Base-by-base conservation (phyloP, 1,140 invertebrate species). In the Nebria ingens region DNA sequence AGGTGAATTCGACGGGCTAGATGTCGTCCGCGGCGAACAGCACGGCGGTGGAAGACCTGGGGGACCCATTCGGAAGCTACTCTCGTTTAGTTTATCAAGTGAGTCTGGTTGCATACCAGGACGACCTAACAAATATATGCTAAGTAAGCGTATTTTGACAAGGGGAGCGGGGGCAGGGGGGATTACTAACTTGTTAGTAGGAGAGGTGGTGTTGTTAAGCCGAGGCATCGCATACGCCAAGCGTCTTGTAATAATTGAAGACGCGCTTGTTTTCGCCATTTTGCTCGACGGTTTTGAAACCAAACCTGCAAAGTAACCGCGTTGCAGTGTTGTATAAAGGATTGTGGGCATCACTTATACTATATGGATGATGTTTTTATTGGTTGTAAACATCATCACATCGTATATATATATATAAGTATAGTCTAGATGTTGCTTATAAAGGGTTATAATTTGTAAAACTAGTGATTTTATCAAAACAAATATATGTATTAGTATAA, bases 271-370 rank as follows among this genome's bases (percentile, higher is more conserved):
- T 91, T 91, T 22, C 88, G 78, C 89, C 88, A 91, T 67, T 92
- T 91, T 11, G 89, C 88, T 53, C 88, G 74, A n/a, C 88, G 76
- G 65, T 91, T 91, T 76, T 91, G 89, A 71, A 91, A 91, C 89
- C 88, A 91, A n/a, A 92, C 88, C 87, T 87, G 64, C 1, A 65
- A 66, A 34, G 25, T n/a, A 34, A 34, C 25, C n/a, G n/a, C n/a
- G n/a, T n/a, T n/a, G n/a, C n/a, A n/a, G n/a, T n/a, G n/a, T n/a
- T n/a, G n/a, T n/a, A n/a, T n/a, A n/a, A n/a, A n/a, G n/a, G n/a
- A n/a, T n/a, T n/a, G n/a, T n/a, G n/a, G n/a, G n/a, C n/a, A n/a
- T n/a, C n/a, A n/a, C n/a, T n/a, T n/a, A n/a, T n/a, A n/a, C n/a
- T n/a, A n/a, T n/a, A n/a, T n/a, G n/a, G n/a, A n/a, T n/a, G n/a